phyloP scores from a whole-genome alignment of 2,113 vertebrate genomes.

The Xiphophorus maculatus region DNA sequence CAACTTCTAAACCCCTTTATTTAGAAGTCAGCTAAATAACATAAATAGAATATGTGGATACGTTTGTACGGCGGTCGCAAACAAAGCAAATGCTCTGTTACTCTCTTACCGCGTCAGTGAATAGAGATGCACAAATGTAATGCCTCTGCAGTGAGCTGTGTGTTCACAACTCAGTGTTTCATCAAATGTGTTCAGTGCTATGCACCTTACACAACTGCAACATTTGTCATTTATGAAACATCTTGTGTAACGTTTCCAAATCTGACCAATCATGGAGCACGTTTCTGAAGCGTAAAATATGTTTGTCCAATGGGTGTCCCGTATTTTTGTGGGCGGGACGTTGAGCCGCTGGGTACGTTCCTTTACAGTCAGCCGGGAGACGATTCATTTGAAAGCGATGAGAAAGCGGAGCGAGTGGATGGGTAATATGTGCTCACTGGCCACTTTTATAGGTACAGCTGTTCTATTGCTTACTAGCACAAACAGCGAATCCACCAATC shows the following conservation, averaged over 20 bases:
- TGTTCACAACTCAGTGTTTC: background rate
- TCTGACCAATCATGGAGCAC: slow-evolving; percentile 60
- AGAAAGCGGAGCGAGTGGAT: no score
- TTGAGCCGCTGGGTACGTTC: background rate
- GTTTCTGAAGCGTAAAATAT: background rate
- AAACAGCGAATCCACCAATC: no score
- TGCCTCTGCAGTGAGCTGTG: background rate
- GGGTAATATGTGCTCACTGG: no score
- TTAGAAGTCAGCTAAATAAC: background rate
- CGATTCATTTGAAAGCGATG: background rate
- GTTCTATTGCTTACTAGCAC: no score
- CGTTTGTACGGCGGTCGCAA: fast-evolving
- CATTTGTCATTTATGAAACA: slow-evolving; percentile 58
- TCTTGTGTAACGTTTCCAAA: slow-evolving; percentile 64
- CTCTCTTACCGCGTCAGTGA: slow-evolving; percentile 43
- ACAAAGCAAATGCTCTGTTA: background rate
- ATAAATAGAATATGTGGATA: no score
- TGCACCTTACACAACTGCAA: slow-evolving; percentile 56
- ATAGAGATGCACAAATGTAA: background rate
- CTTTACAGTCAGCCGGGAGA: background rate
- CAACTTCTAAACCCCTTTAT: background rate
- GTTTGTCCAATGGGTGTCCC: slow-evolving; percentile 50
- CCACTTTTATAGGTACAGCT: no score
- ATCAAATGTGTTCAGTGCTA: background rate
- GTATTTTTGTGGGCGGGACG: background rate